phyloP scores from a whole-genome alignment of 2,888 invertebrate genomes.

The Drosophila eohydei region DNA sequence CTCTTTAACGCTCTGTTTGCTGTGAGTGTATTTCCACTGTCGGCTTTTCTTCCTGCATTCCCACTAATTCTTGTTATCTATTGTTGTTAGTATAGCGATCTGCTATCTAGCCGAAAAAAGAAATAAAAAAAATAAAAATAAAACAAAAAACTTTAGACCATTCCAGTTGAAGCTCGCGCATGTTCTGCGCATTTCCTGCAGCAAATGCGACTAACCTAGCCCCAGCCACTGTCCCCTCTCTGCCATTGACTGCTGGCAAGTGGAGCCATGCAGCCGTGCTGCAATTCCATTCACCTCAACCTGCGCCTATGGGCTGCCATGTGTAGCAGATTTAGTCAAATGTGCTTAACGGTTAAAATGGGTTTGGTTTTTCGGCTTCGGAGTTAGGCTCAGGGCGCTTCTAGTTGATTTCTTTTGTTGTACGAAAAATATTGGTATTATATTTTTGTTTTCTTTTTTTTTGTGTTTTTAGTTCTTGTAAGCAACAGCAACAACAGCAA shows the following conservation, averaged over 20 bases:
- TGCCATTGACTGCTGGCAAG: conserved; percentile 7
- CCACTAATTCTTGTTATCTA: conserved; percentile 71
- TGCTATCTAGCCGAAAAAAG: conserved; percentile 61
- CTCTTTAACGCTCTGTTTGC: not conserved
- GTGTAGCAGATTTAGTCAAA: conserved; percentile 80
- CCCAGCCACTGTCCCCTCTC: not conserved
- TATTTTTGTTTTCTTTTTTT: conserved; percentile 42
- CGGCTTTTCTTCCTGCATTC: not conserved
- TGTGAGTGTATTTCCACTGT: conserved; percentile 25
- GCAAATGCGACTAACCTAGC: conserved; percentile 47
- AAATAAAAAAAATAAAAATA: conserved; percentile 18
- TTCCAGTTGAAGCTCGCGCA: conserved; percentile 69
- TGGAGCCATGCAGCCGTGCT: conserved; percentile 14
- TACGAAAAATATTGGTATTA: conserved; percentile 79
- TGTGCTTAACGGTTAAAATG: conserved; percentile 81
- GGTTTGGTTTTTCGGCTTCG: conserved; percentile 71
- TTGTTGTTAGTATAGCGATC: conserved; percentile 73
- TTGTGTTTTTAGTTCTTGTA: not conserved
- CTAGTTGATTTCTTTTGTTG: conserved; percentile 81
- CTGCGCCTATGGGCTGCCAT: conserved; percentile 58
- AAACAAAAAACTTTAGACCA: conserved; percentile 49
- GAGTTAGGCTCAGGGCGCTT: conserved; percentile 70
- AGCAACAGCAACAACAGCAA: conserved; percentile 63
- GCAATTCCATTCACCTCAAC: conserved; percentile 55
- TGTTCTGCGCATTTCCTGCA: conserved; percentile 71